Percentiles rank a stretch among this genome's conserved stretches.
phyloP scores from a whole-genome alignment of 2,113 vertebrate genomes.

The Takifugu bimaculatus region DNA sequence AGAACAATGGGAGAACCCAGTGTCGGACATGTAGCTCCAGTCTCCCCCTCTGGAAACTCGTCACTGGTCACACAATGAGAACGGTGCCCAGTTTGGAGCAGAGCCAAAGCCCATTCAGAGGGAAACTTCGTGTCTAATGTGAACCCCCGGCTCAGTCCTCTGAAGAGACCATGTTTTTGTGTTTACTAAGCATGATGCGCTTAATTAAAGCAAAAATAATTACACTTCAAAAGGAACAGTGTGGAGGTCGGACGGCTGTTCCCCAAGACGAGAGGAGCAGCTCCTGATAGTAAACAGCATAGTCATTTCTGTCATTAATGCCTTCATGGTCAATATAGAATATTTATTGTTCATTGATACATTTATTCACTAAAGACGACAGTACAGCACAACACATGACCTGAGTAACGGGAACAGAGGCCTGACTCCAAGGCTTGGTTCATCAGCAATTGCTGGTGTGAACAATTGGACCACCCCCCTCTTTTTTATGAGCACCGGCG shows the following conservation, averaged over 20 bases:
- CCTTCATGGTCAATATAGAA: neutral
- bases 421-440: conserved; percentile 44
- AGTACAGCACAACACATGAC: too few species aligned
- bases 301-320: conserved; percentile 9
- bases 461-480: conserved; percentile 60
- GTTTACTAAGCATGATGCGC: conserved; percentile 97
- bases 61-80: conserved; percentile 64
- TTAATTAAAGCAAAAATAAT: conserved; percentile 99
- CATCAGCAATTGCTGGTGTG: conserved; percentile 49
- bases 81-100: conserved; percentile 73
- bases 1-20: conserved; percentile 55
- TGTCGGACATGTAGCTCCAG: conserved; percentile 43
- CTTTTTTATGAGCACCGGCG: conserved; percentile 63
- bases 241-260: conserved; percentile 77
- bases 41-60: conserved; percentile 8
- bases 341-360: conserved; percentile 4
- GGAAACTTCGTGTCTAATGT: conserved; percentile 89
- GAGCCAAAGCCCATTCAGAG: conserved; percentile 90
- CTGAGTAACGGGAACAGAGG: conserved; percentile 11
- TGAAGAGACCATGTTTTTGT: conserved; percentile 89
- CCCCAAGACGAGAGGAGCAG: conserved; percentile 75
- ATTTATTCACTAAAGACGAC: too few species aligned
- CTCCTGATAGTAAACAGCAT: conserved; percentile 36
- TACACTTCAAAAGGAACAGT: conserved; percentile 87
- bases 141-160: conserved; percentile 92